Percentiles rank a stretch among this genome's conserved stretches.
Evolutionary conservation across 1,140 invertebrate species (phyloP).

Genomic region (Meloidogyne hapla): DNA sequence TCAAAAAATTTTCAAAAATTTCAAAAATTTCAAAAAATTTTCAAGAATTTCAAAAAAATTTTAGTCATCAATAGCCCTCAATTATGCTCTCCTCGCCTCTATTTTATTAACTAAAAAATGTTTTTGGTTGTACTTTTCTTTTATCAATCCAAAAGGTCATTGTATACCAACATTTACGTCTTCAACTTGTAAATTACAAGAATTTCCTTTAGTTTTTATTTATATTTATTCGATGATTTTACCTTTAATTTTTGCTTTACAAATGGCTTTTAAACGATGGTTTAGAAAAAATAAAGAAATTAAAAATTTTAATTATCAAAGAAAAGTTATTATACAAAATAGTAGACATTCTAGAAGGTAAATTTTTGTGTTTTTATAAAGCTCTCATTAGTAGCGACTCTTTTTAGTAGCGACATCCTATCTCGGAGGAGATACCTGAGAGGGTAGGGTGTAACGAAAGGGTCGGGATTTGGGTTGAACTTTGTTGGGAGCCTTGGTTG

Average conservation of each 20-base stretch:
- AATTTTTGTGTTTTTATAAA: not conserved
- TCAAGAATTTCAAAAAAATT: not conserved
- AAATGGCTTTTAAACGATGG: conserved; percentile 17
- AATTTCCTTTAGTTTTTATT: conserved; percentile 34
- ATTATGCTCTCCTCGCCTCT: conserved; percentile 31
- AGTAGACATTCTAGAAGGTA: not conserved
- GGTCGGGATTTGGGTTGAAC: no score
- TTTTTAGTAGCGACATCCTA: no score
- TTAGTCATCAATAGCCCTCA: conserved; percentile 31
- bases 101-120: conserved; percentile 37
- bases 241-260: conserved; percentile 22
- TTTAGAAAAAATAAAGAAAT: conserved; percentile 8
- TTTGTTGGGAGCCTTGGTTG: no score
- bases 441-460: no score
- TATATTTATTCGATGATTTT: conserved; percentile 30
- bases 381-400: no score
- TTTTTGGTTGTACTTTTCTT: conserved; percentile 31
- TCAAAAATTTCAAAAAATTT: not conserved
- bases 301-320: conserved; percentile 4
- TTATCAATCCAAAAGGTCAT: conserved; percentile 6
- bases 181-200: conserved; percentile 32
- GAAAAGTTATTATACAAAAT: not conserved
- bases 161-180: conserved; percentile 23
- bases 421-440: no score
- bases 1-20: not conserved